These are phyloP conservation scores for Stictocephala bisonia DNA, from an alignment of 2,888 invertebrate genomes.

Conservation along the genomic window DNA sequence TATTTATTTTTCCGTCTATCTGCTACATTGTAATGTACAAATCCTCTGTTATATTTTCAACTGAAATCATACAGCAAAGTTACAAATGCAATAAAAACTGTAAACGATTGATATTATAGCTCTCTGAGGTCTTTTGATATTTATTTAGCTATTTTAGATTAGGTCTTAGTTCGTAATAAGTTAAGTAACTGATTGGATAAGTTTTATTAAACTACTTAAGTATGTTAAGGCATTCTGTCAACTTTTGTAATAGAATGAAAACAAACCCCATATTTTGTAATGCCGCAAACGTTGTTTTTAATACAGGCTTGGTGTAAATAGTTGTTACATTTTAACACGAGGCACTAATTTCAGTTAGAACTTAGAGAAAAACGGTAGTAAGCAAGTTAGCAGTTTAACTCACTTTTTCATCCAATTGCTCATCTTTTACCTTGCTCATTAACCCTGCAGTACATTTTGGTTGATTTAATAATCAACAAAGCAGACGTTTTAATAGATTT, in stretches of 20 bases:
- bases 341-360: conserved; percentile 36
- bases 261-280: conserved; percentile 27
- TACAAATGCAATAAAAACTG: conserved; percentile 25
- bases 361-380: not conserved
- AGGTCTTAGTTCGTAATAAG: conserved; percentile 7
- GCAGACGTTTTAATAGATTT: conserved; percentile 11
- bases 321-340: conserved; percentile 23
- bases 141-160: conserved; percentile 27
- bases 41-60: too few species aligned
- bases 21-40: too few species aligned
- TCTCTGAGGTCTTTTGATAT: conserved; percentile 19
- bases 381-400: conserved; percentile 23
- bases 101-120: conserved; percentile 13
- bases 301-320: conserved; percentile 30
- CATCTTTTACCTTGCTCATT: conserved; percentile 34
- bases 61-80: too few species aligned
- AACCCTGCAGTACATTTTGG: conserved; percentile 39
- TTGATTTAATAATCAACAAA: conserved; percentile 6
- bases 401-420: conserved; percentile 27
- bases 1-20: too few species aligned
- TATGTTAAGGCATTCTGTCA: not conserved
- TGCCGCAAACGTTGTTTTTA: conserved; percentile 12
- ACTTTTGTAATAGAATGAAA: conserved; percentile 26
- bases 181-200: conserved; percentile 5
- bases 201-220: conserved; percentile 18